Evolutionary conservation across 2,113 vertebrate species (phyloP).

Genomic region (Mellivora capensis): DNA sequence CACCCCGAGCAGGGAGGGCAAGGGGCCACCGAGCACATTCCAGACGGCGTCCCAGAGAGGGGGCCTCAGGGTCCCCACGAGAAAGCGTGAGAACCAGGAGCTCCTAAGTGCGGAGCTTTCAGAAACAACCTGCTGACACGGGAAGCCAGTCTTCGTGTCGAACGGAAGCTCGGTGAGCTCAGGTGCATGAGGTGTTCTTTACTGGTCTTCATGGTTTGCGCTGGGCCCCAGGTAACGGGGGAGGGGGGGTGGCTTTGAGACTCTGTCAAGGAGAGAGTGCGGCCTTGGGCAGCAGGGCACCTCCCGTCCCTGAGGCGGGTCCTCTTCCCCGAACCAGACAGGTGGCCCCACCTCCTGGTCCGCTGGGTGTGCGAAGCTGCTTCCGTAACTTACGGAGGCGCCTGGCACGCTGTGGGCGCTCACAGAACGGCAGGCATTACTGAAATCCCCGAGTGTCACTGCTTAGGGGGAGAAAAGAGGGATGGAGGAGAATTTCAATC

Average conservation of each 20-base stretch:
- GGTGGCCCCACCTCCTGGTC: no score
- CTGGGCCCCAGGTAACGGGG: background rate
- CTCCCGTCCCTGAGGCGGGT: background rate
- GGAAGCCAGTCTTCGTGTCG: background rate
- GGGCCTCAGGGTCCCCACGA: background rate
- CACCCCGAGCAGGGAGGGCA: accelerated
- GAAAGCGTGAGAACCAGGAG: background rate
- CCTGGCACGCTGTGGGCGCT: accelerated
- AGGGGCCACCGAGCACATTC: no score
- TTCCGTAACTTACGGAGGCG: accelerated
- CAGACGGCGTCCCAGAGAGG: accelerated
- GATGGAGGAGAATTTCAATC: background rate
- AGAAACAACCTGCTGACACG: accelerated
- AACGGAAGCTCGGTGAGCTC: accelerated
- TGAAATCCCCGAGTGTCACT: accelerated
- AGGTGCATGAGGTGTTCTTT: accelerated
- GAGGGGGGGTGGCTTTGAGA: background rate
- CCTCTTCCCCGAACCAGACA: background rate
- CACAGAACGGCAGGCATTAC: no score
- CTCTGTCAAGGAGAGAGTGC: background rate
- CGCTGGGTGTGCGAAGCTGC: background rate
- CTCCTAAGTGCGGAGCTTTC: accelerated
- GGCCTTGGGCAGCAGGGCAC: background rate
- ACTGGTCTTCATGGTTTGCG: accelerated
- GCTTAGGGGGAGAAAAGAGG: background rate